A percentile compares a stretch with the other conserved stretches of the same genome.
These are phyloP conservation scores for Epizoanthus fatuus DNA, from an alignment of 92 coral and sea anemone species.

Conservation along the genomic window DNA sequence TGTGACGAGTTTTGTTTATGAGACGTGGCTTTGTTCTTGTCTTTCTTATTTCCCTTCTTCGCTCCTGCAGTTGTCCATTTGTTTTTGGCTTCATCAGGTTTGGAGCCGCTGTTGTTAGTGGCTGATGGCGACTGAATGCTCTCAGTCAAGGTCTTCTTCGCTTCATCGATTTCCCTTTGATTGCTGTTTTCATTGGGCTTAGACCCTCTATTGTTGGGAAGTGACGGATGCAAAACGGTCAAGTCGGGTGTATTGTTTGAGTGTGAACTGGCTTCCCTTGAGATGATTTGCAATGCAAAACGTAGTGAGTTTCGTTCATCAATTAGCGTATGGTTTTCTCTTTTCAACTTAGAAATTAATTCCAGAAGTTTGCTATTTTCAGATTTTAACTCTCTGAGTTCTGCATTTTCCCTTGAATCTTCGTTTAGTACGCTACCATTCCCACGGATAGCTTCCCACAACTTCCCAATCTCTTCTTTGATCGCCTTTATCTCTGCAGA, in stretches of 20 bases:
- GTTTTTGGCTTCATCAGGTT: no score
- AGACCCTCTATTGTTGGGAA: no score
- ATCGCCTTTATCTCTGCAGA: not conserved
- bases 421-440: not conserved
- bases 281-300: not conserved
- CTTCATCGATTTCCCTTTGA: no score
- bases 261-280: not conserved
- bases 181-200: no score
- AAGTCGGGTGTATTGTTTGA: not conserved
- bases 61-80: no score
- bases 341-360: not conserved
- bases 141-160: no score
- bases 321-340: not conserved
- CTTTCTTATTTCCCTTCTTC: no score
- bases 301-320: not conserved
- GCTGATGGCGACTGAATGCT: no score
- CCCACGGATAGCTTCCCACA: not conserved
- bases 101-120: no score
- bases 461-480: not conserved
- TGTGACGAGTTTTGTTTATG: no score
- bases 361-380: not conserved
- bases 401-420: not conserved
- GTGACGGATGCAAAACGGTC: not conserved
- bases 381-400: not conserved
- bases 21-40: no score